Evolutionary conservation across 2,113 vertebrate species (phyloP), one percentile per base, ranked within the genome.

Genomic region (Philantomba maxwellii): DNA sequence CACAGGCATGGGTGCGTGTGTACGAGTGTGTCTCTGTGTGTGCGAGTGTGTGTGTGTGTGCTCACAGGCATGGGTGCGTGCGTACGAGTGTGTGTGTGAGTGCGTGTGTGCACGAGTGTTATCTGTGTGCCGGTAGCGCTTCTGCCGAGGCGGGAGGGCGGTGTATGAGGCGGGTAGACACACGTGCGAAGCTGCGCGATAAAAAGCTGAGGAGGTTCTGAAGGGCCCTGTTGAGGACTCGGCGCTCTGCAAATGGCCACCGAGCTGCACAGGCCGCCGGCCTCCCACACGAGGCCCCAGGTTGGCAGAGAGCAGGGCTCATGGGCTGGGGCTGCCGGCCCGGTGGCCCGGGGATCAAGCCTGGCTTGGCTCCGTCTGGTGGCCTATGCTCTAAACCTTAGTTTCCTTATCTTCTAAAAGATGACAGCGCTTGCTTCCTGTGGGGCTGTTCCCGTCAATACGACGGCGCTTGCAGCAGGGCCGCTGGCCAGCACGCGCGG

Each of bases 1-100:
- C n/a, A n/a, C n/a, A n/a, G n/a, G n/a, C n/a, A n/a, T n/a, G 43
- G 6, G 43, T 45, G 43, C 6, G 43, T 45, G 49, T 3, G 14
- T 3, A 3, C 15, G 49, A 15, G 49, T 15, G 14, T 16, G 14
- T 45, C 6, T 45, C 7, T 1, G 45, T 45, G 45, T 45, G 45
- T 45, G 26, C 39, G 36, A 4, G 51, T 3, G 1, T 5, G 1
- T 7, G 25, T 16, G 25, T 8, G 6, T 45, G 14, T 4, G 1
- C 12, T 17, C 9, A 5, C 45, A 5, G 64, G 64, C n/a, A 2
- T 2, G 7, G 23, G 0, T 14, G 2, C 12, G 33, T 51, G 15
- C 12, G 33, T 51, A n/a, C 39, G 36, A 4, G 51, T 3, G 1
- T 5, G 1, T 7, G 25, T 16, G 25, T 8, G 6, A 15, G 0